phyloP scores from a whole-genome alignment of 2,797 vertebrate genomes.

The Alosa sapidissima region DNA sequence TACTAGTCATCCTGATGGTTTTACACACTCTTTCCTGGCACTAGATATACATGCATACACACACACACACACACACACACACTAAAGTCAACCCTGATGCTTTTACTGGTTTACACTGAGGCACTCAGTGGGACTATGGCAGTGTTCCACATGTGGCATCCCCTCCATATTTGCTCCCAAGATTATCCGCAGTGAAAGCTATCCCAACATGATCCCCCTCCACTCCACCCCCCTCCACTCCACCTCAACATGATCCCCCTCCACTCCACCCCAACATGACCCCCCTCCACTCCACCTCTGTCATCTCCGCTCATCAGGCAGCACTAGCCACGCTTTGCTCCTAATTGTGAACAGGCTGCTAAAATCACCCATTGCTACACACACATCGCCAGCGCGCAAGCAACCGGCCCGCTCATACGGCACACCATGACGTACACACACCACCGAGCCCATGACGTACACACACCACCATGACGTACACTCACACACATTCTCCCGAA shows the following conservation, averaged over 20 bases:
- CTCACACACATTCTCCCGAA: neutral
- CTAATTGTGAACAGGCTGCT: neutral
- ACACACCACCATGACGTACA: neutral
- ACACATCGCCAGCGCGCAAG: neutral
- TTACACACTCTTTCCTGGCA: too few relatives aligned
- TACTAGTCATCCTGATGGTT: neutral
- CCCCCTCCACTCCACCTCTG: too few relatives aligned
- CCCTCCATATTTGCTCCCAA: neutral
- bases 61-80: constrained; percentile 22
- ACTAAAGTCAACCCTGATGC: neutral
- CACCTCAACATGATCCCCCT: too few relatives aligned
- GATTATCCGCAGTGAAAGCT: neutral
- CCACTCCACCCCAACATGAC: too few relatives aligned
- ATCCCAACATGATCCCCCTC: neutral
- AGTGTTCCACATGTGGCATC: neutral
- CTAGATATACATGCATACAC: neutral
- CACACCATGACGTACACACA: neutral
- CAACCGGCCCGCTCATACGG: neutral
- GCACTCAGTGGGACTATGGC: neutral
- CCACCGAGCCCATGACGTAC: too few relatives aligned
- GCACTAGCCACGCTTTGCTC: too few relatives aligned
- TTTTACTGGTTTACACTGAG: neutral
- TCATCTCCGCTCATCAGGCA: neutral
- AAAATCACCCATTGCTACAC: neutral
- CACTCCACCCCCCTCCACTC: too few relatives aligned